Conservation (phyloP, 2,113 vertebrate species). For the Xiphorhynchus elegans region DNA sequence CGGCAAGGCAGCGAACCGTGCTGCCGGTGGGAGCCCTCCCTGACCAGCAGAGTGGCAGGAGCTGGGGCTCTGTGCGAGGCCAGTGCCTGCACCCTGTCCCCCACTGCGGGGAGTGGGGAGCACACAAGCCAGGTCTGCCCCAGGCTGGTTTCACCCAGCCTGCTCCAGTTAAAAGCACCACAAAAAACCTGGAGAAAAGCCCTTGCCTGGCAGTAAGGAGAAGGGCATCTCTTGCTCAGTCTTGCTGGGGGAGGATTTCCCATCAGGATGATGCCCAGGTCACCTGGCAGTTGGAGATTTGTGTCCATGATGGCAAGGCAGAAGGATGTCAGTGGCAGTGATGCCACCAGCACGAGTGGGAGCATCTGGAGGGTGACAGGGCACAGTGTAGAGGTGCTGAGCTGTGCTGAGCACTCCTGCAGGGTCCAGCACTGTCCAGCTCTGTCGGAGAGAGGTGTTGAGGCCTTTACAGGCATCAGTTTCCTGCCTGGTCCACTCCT, state of each 20-base stretch:
- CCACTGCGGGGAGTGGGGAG: background rate
- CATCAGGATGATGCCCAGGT: background rate
- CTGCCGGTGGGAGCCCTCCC: background rate
- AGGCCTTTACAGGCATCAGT: rapidly evolving
- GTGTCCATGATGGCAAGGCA: rapidly evolving
- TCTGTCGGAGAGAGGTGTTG: background rate
- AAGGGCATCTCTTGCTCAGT: background rate
- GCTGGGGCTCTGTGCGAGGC: background rate
- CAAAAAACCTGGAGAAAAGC: background rate
- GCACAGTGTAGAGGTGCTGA: background rate
- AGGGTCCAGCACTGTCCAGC: rapidly evolving
- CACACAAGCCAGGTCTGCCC: background rate
- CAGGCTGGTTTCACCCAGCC: background rate
- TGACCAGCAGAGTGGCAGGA: background rate
- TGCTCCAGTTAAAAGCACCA: background rate
- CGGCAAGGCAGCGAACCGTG: background rate
- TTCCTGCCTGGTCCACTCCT: background rate
- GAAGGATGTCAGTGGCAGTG: background rate
- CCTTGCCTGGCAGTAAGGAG: background rate
- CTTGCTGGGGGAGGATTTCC: background rate
- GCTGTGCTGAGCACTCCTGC: rapidly evolving
- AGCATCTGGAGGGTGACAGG: background rate
- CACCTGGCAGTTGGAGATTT: background rate
- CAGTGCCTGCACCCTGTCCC: rapidly evolving
- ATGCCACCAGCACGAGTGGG: background rate